Evolutionary conservation across 2,888 invertebrate genomes (phyloP), one percentile per base, ranked within the genome.

Genomic region (Nezara viridula): DNA sequence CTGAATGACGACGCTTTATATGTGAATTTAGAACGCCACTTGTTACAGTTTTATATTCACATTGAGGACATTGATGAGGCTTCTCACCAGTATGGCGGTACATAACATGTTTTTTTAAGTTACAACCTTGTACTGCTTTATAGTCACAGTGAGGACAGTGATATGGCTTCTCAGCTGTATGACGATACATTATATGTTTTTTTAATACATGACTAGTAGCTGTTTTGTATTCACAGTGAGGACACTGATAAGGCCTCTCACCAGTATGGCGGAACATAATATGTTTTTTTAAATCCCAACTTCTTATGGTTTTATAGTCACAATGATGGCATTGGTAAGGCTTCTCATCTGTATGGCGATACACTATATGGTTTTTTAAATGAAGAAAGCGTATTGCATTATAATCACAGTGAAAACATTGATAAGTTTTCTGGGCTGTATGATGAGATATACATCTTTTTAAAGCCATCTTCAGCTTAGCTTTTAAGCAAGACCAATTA

Each of bases 241-340:
- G 37, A 77, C 73, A 77, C 6, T 32, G 32, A 37, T 37, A 24
- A 77, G 81, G 81, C 44, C 24, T 81, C n/a, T 81, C 81, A n/a
- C 14, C 81, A 16, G 81, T n/a, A 81, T 81, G 81, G 9, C 44
- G 16, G 44, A n/a, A 40, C 44, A 47, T 44, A 9, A 81, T 81
- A n/a, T 81, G 81, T n/a, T 24, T 81, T 47, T 47, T 81, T 44
- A 81, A 81, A 44, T 44, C 14, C 14, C 44, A 21, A 47, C 32
- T 81, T 81, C 32, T 32, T 24, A 81, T 37, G 5, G 81, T 37
- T 81, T 44, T 44, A 81, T 81, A 81, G 44, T 81, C n/a, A n/a
- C 81, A 81, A 24, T 44, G 44, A 14, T 10, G 81, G n/a, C 81
- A 81, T 40, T 40, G 77, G 24, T 77, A 40, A 77, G 40, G 77